phyloP scores from a whole-genome alignment of 2,797 vertebrate species.

The Molossus alvarezi region DNA sequence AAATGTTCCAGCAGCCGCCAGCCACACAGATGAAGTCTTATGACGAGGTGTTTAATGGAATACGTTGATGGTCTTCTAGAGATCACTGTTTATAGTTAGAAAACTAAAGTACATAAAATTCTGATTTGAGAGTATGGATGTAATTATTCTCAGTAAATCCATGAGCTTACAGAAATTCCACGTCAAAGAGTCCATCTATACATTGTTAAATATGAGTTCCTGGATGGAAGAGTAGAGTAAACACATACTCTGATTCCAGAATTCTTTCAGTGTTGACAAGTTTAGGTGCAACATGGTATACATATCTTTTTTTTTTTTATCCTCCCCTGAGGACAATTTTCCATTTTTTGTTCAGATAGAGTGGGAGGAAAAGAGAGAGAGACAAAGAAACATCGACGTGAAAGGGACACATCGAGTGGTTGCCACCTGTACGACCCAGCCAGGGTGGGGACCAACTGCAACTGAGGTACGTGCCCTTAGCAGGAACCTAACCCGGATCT shows the following conservation, averaged over 20 bases:
- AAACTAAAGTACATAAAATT: not conserved
- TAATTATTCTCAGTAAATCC: not conserved
- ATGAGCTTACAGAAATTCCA: not conserved
- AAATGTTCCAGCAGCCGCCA: not conserved
- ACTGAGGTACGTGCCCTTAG: no score
- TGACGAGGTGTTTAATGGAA: not conserved
- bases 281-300: not conserved
- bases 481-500: no score
- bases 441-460: no score
- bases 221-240: not conserved
- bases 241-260: not conserved
- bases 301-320: not conserved
- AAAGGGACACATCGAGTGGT: no score
- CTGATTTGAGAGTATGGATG: not conserved
- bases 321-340: no score
- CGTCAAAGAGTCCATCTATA: not conserved
- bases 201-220: not conserved
- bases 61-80: not conserved
- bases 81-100: not conserved
- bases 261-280: not conserved
- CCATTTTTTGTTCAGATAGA: no score
- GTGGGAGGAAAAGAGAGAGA: no score
- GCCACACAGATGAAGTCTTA: not conserved
- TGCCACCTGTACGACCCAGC: no score
- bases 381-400: no score